Evolutionary conservation across 1,140 invertebrate species (phyloP), one percentile per base, ranked within the genome.

Genomic region (Hyphantria cunea): DNA sequence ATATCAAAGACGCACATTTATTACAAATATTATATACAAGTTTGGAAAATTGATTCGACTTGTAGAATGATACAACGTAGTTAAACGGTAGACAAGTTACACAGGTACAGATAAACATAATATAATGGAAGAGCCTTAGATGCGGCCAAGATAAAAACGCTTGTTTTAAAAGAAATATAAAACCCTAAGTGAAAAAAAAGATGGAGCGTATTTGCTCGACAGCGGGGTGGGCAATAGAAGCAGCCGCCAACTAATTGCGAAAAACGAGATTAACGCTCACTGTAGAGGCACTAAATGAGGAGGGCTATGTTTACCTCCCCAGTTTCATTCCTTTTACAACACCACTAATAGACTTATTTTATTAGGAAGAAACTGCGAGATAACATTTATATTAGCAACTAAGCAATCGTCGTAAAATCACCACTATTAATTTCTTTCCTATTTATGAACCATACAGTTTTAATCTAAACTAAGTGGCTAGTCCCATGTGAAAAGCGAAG

Each of bases 201-300:
- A 70, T 64, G 64, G 66, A 73, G 62, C 58, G 70, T 81, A 77
- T 81, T 77, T 78, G 73, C 72, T 10, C 73, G 63, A 60, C 75
- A 50, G 68, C 55, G 66, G 64, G 72, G 74, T 72, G 73, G 72
- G 68, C 72, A 79, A 80, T 78, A 83, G 69, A 76, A 68, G 72
- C 70, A 68, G 71, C 74, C 70, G 74, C 69, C 66, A 74, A 79
- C 80, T 84, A 85, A 87, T 87, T 82, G 82, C 77, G 77, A 80
- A 79, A 79, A 87, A 87, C 78, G 70, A 84, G 78, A 87, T 87
- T 85, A 87, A 82, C 80, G 80, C 81, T 74, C 77, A 73, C 76
- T 76, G 76, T 74, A 68, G 64, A 74, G 67, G 68, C 72, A 78
- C 71, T 82, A 76, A 77, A 81, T 71, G 74, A 68, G 72, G 67